phyloP scores from a whole-genome alignment of 1,140 invertebrate species.

The Papilio polyxenes region DNA sequence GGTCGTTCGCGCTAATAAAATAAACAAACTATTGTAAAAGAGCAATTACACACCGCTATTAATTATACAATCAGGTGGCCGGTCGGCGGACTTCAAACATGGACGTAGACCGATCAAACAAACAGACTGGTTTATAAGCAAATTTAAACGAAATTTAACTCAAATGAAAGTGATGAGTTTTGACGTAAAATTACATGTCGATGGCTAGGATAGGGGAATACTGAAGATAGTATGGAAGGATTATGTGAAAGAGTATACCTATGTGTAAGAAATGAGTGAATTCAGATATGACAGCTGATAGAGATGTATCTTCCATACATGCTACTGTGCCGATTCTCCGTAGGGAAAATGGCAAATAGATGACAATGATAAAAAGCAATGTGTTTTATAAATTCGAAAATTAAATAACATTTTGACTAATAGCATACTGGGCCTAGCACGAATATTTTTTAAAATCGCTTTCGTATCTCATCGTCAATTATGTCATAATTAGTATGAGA shows the following conservation, averaged over 20 bases:
- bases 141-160: slow-evolving; percentile 40
- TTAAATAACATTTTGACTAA: background rate
- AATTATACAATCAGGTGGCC: slow-evolving; percentile 49
- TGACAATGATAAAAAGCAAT: no score
- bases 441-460: no score
- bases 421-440: no score
- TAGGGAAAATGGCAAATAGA: no score
- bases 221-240: background rate
- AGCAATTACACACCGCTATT: slow-evolving; percentile 50
- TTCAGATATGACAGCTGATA: no score
- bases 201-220: background rate
- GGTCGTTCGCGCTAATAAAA: slow-evolving; percentile 43
- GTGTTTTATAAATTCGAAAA: no score
- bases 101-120: slow-evolving; percentile 32
- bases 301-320: no score
- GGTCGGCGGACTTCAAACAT: slow-evolving; percentile 47
- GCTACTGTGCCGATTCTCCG: no score
- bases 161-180: slow-evolving; percentile 1
- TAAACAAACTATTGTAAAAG: slow-evolving; percentile 51
- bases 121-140: slow-evolving; percentile 19
- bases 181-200: background rate
- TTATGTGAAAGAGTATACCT: background rate
- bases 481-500: no score
- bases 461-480: no score
- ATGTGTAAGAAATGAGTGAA: background rate